Conservation (phyloP, 2,888 invertebrate genomes). For the Hyalella azteca region DNA sequence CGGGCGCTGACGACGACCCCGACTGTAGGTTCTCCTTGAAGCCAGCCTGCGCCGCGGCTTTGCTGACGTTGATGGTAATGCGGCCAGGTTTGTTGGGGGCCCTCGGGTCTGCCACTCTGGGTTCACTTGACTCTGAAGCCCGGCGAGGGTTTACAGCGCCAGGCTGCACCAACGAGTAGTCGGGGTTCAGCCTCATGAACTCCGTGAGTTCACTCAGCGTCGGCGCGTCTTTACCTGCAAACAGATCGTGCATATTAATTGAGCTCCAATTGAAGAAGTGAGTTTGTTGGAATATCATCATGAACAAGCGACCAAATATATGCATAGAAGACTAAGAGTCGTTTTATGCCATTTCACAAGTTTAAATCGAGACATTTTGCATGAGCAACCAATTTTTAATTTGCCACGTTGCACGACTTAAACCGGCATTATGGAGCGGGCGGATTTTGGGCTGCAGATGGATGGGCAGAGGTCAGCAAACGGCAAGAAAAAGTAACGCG, state of each 20-base stretch:
- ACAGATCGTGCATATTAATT: conserved; percentile 61
- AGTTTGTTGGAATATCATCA: not conserved
- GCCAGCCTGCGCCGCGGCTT: conserved; percentile 26
- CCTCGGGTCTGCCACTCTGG: not conserved
- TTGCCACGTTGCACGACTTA: too few relatives aligned
- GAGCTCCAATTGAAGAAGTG: not conserved
- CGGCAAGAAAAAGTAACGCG: too few relatives aligned
- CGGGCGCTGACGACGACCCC: not conserved
- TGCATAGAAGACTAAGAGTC: too few relatives aligned
- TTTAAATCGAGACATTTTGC: too few relatives aligned
- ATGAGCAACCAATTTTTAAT: too few relatives aligned
- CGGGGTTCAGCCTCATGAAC: conserved; percentile 86
- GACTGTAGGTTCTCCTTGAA: not conserved
- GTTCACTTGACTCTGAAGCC: not conserved
- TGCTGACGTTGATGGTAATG: conserved; percentile 26
- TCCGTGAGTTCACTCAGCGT: conserved; percentile 77
- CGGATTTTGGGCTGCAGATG: too few relatives aligned
- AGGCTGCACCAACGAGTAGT: conserved; percentile 77
- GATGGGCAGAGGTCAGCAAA: too few relatives aligned
- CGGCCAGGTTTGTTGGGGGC: conserved; percentile 19
- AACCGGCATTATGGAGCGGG: too few relatives aligned
- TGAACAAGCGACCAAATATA: too few relatives aligned
- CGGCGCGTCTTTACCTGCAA: conserved; percentile 82
- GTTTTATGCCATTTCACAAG: too few relatives aligned
- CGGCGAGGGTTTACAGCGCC: conserved; percentile 52